These are phyloP conservation scores for Capitella teleta DNA, from an alignment of 1,140 invertebrate species.

Conservation along the genomic window DNA sequence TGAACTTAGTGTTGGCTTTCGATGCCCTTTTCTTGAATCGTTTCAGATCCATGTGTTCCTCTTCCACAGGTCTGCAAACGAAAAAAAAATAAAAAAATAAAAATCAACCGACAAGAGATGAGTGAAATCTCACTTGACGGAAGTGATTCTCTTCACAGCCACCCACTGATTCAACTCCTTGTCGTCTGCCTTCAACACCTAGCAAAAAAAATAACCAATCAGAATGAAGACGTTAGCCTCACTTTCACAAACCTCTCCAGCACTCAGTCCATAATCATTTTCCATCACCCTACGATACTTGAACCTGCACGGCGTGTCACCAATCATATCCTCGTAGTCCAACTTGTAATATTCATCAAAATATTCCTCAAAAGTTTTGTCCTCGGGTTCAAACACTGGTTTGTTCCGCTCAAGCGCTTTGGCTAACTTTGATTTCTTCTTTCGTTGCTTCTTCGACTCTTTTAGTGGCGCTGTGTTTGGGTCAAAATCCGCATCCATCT, in stretches of 20 bases:
- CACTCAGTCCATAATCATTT: slow-evolving; percentile 81
- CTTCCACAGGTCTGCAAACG: no score
- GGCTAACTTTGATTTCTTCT: slow-evolving; percentile 54
- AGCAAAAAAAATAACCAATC: slow-evolving; percentile 34
- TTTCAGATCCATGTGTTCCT: no score
- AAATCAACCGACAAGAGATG: no score
- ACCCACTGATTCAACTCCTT: slow-evolving; percentile 90
- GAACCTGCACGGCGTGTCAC: slow-evolving; percentile 77
- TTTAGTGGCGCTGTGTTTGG: slow-evolving; percentile 31
- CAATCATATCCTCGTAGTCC: slow-evolving; percentile 87
- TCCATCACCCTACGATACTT: slow-evolving; percentile 80
- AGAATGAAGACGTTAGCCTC: no score
- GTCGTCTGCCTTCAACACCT: slow-evolving; percentile 83
- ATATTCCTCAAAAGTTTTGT: slow-evolving; percentile 61
- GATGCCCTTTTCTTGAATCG: no score
- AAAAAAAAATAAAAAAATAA: no score
- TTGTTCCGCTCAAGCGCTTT: slow-evolving; percentile 58
- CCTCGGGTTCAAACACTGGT: slow-evolving; percentile 65
- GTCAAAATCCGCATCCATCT: slow-evolving; percentile 84
- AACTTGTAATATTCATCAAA: slow-evolving; percentile 88
- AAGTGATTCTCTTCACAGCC: slow-evolving; percentile 78
- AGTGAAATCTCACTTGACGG: slow-evolving; percentile 35
- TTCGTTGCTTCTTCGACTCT: slow-evolving; percentile 15
- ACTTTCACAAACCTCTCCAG: slow-evolving; percentile 67
- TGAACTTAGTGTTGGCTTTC: no score